phyloP scores from a whole-genome alignment of 2,888 invertebrate species.

The Cynaeus angustus region DNA sequence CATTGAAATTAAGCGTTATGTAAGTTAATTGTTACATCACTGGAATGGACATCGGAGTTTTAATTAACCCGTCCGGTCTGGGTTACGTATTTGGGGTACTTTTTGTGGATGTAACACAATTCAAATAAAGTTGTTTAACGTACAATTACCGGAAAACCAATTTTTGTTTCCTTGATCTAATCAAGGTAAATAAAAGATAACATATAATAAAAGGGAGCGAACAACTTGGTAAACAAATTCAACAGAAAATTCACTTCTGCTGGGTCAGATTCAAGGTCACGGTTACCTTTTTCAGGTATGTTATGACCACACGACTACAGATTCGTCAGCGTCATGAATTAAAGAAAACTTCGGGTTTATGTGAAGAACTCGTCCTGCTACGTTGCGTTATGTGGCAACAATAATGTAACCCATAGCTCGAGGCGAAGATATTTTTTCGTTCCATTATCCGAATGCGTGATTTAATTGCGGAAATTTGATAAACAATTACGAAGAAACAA shows the following conservation, averaged over 20 bases:
- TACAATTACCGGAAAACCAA: not conserved
- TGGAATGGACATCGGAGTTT: constrained; percentile 12
- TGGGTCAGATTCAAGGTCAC: constrained; percentile 17
- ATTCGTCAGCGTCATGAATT: constrained; percentile 13
- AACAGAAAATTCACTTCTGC: not conserved
- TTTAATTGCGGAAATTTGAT: constrained; percentile 1
- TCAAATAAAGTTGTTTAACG: not conserved
- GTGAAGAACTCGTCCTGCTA: constrained; percentile 27
- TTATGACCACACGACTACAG: constrained; percentile 17
- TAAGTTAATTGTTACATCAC: constrained; percentile 36
- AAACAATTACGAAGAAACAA: constrained; percentile 4
- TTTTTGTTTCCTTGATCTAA: not conserved
- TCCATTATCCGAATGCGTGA: too few species aligned
- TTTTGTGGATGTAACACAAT: not conserved
- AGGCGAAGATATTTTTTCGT: constrained; percentile 28
- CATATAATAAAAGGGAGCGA: not conserved
- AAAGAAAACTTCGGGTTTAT: constrained; percentile 29
- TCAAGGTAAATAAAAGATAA: constrained; percentile 1
- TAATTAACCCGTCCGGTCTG: constrained; percentile 21
- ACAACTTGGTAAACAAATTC: not conserved
- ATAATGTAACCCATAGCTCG: constrained; percentile 41
- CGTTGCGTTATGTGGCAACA: constrained; percentile 13
- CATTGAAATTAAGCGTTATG: constrained; percentile 26
- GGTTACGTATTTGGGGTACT: constrained; percentile 6
- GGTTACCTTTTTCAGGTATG: constrained; percentile 26